phyloP scores from a whole-genome alignment of 2,888 invertebrate genomes.

The Ormyrus labotus region DNA sequence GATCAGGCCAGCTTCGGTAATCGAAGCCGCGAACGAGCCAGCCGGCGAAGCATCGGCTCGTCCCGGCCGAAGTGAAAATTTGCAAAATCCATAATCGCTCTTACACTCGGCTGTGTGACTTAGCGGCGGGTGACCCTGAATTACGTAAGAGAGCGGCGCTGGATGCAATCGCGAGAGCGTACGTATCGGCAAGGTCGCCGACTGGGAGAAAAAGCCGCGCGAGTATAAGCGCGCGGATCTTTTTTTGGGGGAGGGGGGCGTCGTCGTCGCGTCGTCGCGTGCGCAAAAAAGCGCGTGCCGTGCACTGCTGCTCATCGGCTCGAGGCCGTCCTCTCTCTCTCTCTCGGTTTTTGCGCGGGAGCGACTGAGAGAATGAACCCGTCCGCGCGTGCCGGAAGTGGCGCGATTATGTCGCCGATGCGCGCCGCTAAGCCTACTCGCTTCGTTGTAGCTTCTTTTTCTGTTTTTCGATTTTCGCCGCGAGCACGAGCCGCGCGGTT shows the following conservation, averaged over 20 bases:
- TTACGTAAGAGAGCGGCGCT: constrained; percentile 52
- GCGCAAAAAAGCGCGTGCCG: not conserved
- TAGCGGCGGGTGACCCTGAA: constrained; percentile 54
- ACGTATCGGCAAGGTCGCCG: constrained; percentile 50
- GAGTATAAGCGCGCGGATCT: constrained; percentile 5
- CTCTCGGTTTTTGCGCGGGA: not conserved
- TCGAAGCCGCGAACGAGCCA: too few relatives aligned
- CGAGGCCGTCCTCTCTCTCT: constrained; percentile 5
- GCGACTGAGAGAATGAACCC: not conserved
- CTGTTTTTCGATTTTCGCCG: constrained; percentile 16
- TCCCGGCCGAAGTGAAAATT: constrained; percentile 5
- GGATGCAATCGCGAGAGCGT: constrained; percentile 20
- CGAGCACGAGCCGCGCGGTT: too few relatives aligned
- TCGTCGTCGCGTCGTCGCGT: not conserved
- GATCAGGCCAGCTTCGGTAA: too few relatives aligned
- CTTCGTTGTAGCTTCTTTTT: not conserved
- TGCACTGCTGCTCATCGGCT: not conserved
- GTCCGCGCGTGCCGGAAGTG: constrained; percentile 48
- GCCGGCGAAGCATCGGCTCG: too few relatives aligned
- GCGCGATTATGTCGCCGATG: constrained; percentile 44
- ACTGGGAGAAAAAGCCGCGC: constrained; percentile 30
- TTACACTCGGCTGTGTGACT: constrained; percentile 6
- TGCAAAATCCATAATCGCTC: constrained; percentile 44
- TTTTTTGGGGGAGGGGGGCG: not conserved
- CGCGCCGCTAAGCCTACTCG: not conserved